Evolutionary conservation across 2,113 vertebrate species (phyloP), one percentile per base, ranked within the genome.

Genomic region (Sula dactylatra): DNA sequence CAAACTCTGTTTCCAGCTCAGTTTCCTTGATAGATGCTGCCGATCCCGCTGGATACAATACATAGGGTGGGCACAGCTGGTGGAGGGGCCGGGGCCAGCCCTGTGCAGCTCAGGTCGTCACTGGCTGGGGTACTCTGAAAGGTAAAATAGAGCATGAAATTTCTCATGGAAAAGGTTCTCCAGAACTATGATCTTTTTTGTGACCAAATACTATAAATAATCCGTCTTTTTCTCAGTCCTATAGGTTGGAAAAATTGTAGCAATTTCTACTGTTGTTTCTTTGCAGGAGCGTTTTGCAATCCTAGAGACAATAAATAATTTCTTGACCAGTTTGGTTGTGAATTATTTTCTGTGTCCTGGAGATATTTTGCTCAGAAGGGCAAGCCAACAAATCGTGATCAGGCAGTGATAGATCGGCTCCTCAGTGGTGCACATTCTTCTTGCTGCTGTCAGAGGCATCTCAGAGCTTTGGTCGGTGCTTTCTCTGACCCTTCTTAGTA

Each of bases 301-400:
- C 62, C 74, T 69, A 58, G 54, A 77, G 81, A 82, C 78, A 82
- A 36, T 94, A 91, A 96, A 92, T 94, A 92, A 85, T 94, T 91
- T 85, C 89, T 87, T 91, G 47, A 45, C 78, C 66, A 50, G 84
- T 95, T 94, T 93, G 73, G 38, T 62, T 94, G 73, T 96, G 88
- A 94, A 87, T 95, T 94, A 93, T 92, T 96, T 93, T 81, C 88
- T 79, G 52, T 86, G 88, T 91, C 56, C 64, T 38, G 42, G 73
- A 88, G 77, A 87, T 91, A 79, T 69, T 94, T 87, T 0, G 40
- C 58, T 91, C 34, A 26, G 77, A 93, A 95, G 69, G 77, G 86
- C 86, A 61, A 91, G 70, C 69, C 52, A 92, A 61, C 82, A 93
- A 88, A 92, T 85, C 1, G 49, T 87, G 93, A 87, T 72, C 66